These are phyloP conservation scores for Actinopyga echinites DNA, from an alignment of 53 echinoderm and acorn worm species.

Conservation along the genomic window DNA sequence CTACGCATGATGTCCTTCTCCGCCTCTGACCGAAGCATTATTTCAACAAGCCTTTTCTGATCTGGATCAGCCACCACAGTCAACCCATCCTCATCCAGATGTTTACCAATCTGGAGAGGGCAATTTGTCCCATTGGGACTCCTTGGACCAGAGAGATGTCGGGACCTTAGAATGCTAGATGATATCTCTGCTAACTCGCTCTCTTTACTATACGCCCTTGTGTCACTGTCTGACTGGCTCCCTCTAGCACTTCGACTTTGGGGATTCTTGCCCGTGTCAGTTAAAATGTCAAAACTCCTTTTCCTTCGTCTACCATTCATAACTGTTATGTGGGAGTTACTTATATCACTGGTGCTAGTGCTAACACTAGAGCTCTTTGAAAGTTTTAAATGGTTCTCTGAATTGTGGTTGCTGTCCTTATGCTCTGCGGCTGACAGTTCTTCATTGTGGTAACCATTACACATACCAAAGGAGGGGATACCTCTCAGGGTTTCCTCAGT, in stretches of 20 bases:
- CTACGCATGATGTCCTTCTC: conserved; percentile 18
- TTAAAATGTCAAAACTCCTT: not conserved
- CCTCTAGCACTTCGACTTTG: not conserved
- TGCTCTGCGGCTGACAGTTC: not conserved
- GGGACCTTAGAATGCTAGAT: conserved; percentile 24
- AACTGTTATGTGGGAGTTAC: conserved; percentile 62
- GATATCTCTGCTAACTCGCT: not conserved
- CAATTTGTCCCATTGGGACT: conserved; percentile 32
- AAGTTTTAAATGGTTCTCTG: conserved; percentile 32
- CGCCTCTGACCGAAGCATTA: not conserved
- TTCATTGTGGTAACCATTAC: conserved; percentile 14
- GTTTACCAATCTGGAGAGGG: conserved; percentile 71
- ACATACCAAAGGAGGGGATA: not conserved
- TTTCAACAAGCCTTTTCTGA: conserved; percentile 45
- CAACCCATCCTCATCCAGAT: conserved; percentile 88
- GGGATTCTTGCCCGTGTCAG: not conserved
- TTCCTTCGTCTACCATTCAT: not conserved
- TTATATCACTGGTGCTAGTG: conserved; percentile 91
- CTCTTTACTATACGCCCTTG: too few relatives aligned
- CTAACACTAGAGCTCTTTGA: conserved; percentile 73
- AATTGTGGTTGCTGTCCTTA: not conserved
- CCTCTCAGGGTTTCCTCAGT: conserved; percentile 57
- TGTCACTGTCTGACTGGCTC: not conserved
- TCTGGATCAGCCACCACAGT: conserved; percentile 57
- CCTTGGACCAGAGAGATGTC: conserved; percentile 3